Conservation (phyloP, 2,888 invertebrate genomes). For the Cataglyphis rosenhaueri region DNA sequence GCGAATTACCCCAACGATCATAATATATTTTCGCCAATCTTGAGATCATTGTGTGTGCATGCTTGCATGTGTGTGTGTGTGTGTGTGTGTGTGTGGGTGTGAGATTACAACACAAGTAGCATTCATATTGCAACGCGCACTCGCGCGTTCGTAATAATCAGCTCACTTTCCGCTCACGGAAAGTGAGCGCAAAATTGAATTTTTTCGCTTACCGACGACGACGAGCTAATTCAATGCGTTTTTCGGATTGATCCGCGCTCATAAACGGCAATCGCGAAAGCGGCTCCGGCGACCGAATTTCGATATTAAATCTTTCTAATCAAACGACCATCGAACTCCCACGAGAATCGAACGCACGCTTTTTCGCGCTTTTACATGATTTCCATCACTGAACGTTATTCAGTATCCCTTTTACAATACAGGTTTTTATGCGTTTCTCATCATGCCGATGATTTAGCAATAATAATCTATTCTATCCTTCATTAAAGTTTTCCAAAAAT, state of each 20-base stretch:
- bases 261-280: conserved; percentile 30
- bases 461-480: not conserved
- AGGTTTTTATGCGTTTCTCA: not conserved
- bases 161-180: too few relatives aligned
- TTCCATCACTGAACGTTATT: not conserved
- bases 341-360: not conserved
- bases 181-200: conserved; percentile 48
- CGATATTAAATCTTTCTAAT: conserved; percentile 43
- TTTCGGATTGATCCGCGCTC: conserved; percentile 38
- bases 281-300: conserved; percentile 29
- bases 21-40: not conserved
- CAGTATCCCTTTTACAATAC: not conserved
- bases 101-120: not conserved
- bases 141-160: not conserved
- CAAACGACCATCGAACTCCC: conserved; percentile 19
- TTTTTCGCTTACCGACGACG: conserved; percentile 46
- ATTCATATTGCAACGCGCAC: conserved; percentile 1
- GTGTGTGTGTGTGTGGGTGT: not conserved
- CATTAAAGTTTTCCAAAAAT: not conserved
- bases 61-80: not conserved
- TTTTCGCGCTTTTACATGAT: conserved; percentile 21
- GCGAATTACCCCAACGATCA: not conserved
- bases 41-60: not conserved
- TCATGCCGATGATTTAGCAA: not conserved
- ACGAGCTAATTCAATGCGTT: conserved; percentile 41